Conservation (phyloP, 1,140 invertebrate genomes). For the Melitaea cinxia region DNA sequence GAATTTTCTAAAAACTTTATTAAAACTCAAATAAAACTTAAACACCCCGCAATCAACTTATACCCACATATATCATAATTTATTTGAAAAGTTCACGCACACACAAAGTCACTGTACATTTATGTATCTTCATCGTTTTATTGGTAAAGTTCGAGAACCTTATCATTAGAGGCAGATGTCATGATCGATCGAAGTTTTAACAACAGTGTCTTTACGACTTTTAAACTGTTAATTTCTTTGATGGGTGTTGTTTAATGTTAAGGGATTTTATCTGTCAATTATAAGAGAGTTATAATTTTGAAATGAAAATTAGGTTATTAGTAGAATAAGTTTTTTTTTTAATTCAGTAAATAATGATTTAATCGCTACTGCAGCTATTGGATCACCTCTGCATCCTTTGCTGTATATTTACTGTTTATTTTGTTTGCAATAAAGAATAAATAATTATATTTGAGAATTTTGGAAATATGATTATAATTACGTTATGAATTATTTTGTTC, state of each 20-base stretch:
- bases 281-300: background rate
- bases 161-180: slow-evolving; percentile 1
- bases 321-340: too few relatives aligned
- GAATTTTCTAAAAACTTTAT: background rate
- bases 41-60: background rate
- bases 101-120: slow-evolving; percentile 3
- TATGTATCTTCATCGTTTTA: slow-evolving; percentile 6
- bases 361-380: too few relatives aligned
- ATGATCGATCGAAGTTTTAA: slow-evolving; percentile 10
- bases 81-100: background rate
- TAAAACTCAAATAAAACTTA: background rate
- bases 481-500: too few relatives aligned
- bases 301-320: too few relatives aligned
- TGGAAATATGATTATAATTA: too few relatives aligned
- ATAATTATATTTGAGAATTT: too few relatives aligned
- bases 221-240: background rate
- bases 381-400: too few relatives aligned
- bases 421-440: too few relatives aligned
- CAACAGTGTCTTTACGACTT: background rate
- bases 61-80: background rate
- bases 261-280: background rate
- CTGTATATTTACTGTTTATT: too few relatives aligned
- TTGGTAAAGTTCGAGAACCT: slow-evolving; percentile 7
- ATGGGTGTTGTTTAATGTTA: background rate
- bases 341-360: too few relatives aligned